Conservation (phyloP, 2,113 vertebrate species). For the Dryoscopus gambensis region DNA sequence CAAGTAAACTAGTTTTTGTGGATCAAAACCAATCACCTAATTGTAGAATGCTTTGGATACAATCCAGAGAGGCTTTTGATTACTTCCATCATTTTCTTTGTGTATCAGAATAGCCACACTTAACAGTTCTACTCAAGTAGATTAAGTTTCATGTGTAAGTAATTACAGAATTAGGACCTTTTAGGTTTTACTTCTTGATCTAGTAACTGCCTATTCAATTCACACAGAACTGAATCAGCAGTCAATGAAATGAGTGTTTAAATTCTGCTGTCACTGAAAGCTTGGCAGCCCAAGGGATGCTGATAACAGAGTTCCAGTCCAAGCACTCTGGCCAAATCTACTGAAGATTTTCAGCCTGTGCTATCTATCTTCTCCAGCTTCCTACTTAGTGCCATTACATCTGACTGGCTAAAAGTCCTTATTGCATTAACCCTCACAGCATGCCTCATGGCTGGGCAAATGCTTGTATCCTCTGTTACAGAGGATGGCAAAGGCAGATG, state of each 20-base stretch:
- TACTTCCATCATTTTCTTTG: neutral
- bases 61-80: neutral
- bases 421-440: neutral
- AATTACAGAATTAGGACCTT: neutral
- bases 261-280: constrained; percentile 44
- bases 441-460: neutral
- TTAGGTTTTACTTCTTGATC: neutral
- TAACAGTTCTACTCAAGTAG: neutral
- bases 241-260: constrained; percentile 38
- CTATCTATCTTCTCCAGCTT: neutral
- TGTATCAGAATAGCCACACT: neutral
- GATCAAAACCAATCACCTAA: neutral
- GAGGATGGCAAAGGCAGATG: neutral
- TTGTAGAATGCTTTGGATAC: neutral
- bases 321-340: constrained; percentile 9
- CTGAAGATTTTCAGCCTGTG: neutral
- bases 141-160: neutral
- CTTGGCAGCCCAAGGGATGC: constrained; percentile 38
- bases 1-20: neutral
- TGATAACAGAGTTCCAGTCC: constrained; percentile 27
- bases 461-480: neutral
- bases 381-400: neutral
- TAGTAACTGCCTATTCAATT: neutral
- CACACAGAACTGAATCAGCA: constrained; percentile 48
- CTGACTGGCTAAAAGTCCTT: neutral